Conservation (phyloP, 2,113 vertebrate species). For the Oryzias javanicus region DNA sequence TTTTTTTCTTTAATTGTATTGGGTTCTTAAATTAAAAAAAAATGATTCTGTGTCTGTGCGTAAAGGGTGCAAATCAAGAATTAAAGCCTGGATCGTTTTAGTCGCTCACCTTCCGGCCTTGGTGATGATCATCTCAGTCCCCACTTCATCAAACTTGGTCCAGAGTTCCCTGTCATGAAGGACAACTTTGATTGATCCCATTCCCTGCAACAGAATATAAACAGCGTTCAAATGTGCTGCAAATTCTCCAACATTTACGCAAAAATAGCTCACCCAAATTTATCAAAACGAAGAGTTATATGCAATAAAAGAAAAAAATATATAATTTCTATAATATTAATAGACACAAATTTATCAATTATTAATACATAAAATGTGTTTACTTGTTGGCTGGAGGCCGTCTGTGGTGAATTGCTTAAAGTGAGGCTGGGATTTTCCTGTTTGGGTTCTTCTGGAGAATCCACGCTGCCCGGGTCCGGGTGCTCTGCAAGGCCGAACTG, state of each 20-base stretch:
- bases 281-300: too few relatives aligned
- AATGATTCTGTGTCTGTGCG: too few relatives aligned
- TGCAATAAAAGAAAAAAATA: too few relatives aligned
- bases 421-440: conserved; percentile 74
- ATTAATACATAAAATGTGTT: too few relatives aligned
- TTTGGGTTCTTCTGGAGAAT: conserved; percentile 83
- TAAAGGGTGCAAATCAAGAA: too few relatives aligned
- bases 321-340: too few relatives aligned
- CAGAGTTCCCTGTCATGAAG: conserved; percentile 94
- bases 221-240: neutral
- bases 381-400: conserved; percentile 87
- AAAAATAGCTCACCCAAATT: neutral
- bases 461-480: conserved; percentile 83
- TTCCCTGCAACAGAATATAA: conserved; percentile 77
- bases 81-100: neutral
- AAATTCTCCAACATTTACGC: neutral
- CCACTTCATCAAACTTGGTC: conserved; percentile 95
- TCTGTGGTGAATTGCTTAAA: conserved; percentile 82
- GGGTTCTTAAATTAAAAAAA: too few relatives aligned
- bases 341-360: too few relatives aligned
- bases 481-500: conserved; percentile 84
- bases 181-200: conserved; percentile 95
- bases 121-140: conserved; percentile 97
- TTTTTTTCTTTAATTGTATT: neutral
- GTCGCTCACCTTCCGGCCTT: conserved; percentile 89